phyloP scores from a whole-genome alignment of 2,797 vertebrate species.

The Nasua narica region DNA sequence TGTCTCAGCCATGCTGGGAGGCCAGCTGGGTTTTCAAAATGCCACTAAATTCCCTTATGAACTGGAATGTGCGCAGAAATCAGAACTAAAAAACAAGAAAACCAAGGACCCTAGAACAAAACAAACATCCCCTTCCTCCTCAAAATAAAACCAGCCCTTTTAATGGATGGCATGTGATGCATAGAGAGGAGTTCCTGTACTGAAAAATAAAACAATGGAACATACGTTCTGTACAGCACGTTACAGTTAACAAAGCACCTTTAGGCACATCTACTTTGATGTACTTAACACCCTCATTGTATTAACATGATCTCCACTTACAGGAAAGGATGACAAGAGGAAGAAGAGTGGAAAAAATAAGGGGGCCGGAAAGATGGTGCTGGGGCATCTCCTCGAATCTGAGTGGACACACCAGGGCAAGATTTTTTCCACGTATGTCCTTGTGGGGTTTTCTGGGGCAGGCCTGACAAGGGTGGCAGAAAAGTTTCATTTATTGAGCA shows the following conservation, averaged over 20 bases:
- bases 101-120: background rate
- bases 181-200: background rate
- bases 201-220: background rate
- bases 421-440: background rate
- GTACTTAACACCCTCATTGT: background rate
- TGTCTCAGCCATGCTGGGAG: background rate
- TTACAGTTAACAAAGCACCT: background rate
- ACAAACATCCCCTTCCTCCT: background rate
- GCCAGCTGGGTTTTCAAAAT: background rate
- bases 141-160: background rate
- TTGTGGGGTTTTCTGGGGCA: background rate
- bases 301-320: background rate
- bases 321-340: background rate
- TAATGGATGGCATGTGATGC: background rate
- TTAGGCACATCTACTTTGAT: background rate
- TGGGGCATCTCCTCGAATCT: background rate
- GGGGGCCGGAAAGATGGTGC: background rate
- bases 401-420: background rate
- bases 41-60: background rate
- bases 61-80: background rate
- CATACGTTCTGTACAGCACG: background rate
- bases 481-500: background rate
- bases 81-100: background rate
- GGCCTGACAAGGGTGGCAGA: background rate
- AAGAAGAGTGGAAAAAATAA: background rate